Base-by-base conservation (phyloP, 2,113 vertebrate species). In the Protobothrops mucrosquamatus region DNA sequence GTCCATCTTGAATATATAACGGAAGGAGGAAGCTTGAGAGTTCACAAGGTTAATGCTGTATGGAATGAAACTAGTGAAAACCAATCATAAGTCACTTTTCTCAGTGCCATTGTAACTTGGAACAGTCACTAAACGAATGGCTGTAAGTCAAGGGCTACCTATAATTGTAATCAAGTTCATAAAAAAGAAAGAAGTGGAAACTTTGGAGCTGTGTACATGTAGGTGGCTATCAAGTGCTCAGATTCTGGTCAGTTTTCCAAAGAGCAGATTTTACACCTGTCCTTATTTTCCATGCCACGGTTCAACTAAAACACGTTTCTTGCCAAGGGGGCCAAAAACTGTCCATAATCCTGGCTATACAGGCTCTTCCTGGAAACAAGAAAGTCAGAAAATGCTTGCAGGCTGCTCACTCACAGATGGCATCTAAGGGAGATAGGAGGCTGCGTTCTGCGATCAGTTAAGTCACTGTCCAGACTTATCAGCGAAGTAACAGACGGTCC, bases 401-500 rank as follows among this genome's bases (percentile, higher is more conserved):
- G 87, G 61, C 55, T 54, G 92, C 56, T 81, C n/a, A 69, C 87
- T 24, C n/a, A 29, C 57, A 56, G 59, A 51, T 22, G 92, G 61
- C 26, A 85, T 64, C 0, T 0, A 0, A 57, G 54, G 39, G 89
- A 94, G 92, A 92, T 93, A 93, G 90, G 90, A 92, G 94, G 43
- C 59, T 92, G 91, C 64, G 0, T 92, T 91, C 61, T 93, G 92
- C 39, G 55, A 94, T 96, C 95, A 48, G 93, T 92, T n/a, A 52
- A 90, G 94, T 93, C 93, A 96, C 96, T 87, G 85, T 93, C 54
- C 20, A 9, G 95, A 95, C 95, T 94, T 96, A 14, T 93, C 87
- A 29, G 55, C 23, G 93, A 69, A 95, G 96, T 87, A 96, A 95
- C 97, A 97, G 97, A 96, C 96, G 94, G 97, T 96, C 97, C 97